Evolutionary conservation across 2,888 invertebrate genomes (phyloP), one percentile per base, ranked within the genome.

Genomic region (Drosophila multiciliata): DNA sequence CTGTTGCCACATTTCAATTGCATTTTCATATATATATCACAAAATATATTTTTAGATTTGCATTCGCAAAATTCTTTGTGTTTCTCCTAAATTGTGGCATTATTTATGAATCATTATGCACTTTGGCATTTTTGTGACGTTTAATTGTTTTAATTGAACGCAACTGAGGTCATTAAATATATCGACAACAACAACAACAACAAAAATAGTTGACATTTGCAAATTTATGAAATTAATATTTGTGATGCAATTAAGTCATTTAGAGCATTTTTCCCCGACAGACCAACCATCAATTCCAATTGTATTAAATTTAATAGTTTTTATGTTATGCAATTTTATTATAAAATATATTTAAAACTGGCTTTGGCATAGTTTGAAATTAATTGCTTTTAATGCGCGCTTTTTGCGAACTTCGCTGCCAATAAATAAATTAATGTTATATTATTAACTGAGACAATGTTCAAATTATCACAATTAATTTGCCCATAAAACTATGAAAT

Each of bases 131-230:
- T 88, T 83, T 71, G 71, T 86, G 84, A 75, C 73, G 71, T 89
- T 88, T 87, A 87, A 85, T 85, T 83, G 84, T 73, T 88, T 85
- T 86, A 88, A 87, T 87, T 87, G 73, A 60, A 54, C 59, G 74
- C 76, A 75, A 75, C 73, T 69, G 81, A 65, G 64, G 66, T 69
- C 75, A 85, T 85, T 86, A 88, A 83, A 83, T 67, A 71, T 69
- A n/a, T n/a, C n/a, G n/a, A n/a, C 68, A 65, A 67, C 69, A 70
- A n/a, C 68, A 57, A 66, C 36, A 76, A 38, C 45, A n/a, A 55
- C 35, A 58, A 36, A 23, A 26, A 8, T 17, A 54, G 66, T 66
- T 79, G 86, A 82, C 77, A 85, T 73, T 82, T 70, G 76, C 68
- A 65, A 88, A 83, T 75, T 88, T 83, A 87, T 85, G 65, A 80